Base-by-base conservation (phyloP, 2,888 invertebrate genomes). In the Hemicrepidius hirtus region DNA sequence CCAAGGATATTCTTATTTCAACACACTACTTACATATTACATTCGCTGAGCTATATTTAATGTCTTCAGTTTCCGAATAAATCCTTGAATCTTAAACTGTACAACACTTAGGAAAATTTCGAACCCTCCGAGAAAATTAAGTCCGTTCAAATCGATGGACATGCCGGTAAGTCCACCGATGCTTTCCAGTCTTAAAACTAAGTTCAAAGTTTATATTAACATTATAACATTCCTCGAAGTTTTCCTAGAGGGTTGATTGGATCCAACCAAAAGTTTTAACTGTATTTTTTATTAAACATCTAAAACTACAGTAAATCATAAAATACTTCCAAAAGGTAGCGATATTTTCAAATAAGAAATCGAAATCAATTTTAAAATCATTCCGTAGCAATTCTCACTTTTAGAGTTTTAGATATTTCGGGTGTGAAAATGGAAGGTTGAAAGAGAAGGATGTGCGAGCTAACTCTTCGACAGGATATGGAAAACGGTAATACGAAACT, bases 401-500 rank as follows among this genome's bases (percentile, higher is more conserved):
- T 49, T n/a, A 28, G 16, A 20, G 9, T 63, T 24, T 49, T n/a
- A 28, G 16, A 49, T 13, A 24, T 13, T 10, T 18, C 32, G 24
- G 9, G 9, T 21, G 35, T 57, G 63, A 40, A 63, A 71, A 57
- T 63, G 35, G 32, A 40, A 44, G 49, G 53, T 35, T 18, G 67
- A 63, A 67, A 72, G 63, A 67, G 62, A 72, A 67, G 49, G 67
- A 72, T 65, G 53, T 53, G 18, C 49, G 24, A 59, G 44, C 28
- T 59, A 68, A 65, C 53, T 55, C 59, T 69, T 69, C 57, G 59
- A 57, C 50, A 64, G 73, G 73, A 73, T 68, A 69, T 69, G 59
- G 64, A 69, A 73, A 73, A 73, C 69, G 69, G 69, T 73, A 70
- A 70, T 70, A 70, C 65, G 66, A 66, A 70, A 62, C 70, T 66